Evolutionary conservation across 2,797 vertebrate genomes (phyloP), one percentile per base, ranked within the genome.

Genomic region (Cetoscarus ocellatus): DNA sequence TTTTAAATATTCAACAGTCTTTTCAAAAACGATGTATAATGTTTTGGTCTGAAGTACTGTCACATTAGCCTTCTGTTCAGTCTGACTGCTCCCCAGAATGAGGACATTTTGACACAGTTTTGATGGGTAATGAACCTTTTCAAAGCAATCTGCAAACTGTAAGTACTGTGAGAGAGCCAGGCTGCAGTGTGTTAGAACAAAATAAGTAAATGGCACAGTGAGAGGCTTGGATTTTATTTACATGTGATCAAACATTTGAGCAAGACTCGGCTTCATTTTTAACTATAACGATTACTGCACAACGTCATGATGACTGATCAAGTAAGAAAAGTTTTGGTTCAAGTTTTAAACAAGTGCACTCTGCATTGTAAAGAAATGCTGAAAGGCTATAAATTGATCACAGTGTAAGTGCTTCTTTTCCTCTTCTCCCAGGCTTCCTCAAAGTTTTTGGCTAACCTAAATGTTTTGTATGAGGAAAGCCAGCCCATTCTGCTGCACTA

Each of bases 61-160:
- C 42, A 67, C 67, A 59, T 70, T 52, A 49, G 39, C 62, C 43
- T 61, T 68, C 61, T 56, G 55, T 69, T 64, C 11, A 19, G 40
- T 55, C 50, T 51, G 36, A 19, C 27, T 15, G n/a, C 18, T 10
- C 11, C 38, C 5, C 5, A 1, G 39, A 49, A 58, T n/a, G 13
- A 50, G n/a, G 19, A 47, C 19, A 10, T 17, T 27, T 47, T 54
- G 42, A 34, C 34, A 6, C 40, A 61, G 39, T 53, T 49, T 8
- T 27, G n/a, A 5, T 34, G 14, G 0, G 13, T 44, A 57, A 63
- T 53, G 15, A 65, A 19, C 36, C 52, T 54, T 36, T 54, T 54
- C 45, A 11, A 11, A 45, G 50, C 7, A 43, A 65, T 73, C 18
- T 15, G 4, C 14, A 36, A 42, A 42, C 51, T 68, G 8, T 49